Conservation (phyloP, 2,113 vertebrate species). For the Cyprinodon tularosa region DNA sequence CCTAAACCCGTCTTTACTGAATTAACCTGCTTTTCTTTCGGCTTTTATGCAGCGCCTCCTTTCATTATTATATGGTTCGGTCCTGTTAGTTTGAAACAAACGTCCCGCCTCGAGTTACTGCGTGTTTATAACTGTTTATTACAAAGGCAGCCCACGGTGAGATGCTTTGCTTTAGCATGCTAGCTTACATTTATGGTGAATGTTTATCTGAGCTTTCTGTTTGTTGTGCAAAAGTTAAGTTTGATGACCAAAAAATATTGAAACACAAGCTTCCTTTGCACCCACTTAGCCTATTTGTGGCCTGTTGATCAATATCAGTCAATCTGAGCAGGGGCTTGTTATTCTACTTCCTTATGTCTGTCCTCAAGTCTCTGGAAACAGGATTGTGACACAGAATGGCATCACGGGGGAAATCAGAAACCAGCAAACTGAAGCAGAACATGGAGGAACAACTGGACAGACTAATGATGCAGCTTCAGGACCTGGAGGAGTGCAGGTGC, state of each 20-base stretch:
- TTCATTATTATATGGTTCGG: not conserved
- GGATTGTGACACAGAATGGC: slow-evolving; percentile 81
- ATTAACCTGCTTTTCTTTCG: not conserved
- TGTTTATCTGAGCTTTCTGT: not conserved
- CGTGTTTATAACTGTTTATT: not conserved
- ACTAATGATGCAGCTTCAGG: slow-evolving; percentile 96
- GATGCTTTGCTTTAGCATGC: slow-evolving; percentile 29
- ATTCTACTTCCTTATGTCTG: not conserved
- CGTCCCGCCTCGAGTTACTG: not conserved
- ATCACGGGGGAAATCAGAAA: slow-evolving; percentile 94
- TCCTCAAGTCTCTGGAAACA: not conserved
- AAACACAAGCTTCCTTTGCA: not conserved
- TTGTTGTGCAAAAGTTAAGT: not conserved
- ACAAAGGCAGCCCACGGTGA: slow-evolving; percentile 46
- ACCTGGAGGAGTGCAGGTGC: slow-evolving; percentile 97
- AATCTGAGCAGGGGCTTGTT: not conserved
- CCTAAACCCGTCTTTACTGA: not conserved
- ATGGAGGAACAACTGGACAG: slow-evolving; percentile 97
- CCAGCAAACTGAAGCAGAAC: slow-evolving; percentile 93
- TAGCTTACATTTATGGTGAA: not conserved
- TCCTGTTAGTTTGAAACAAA: not conserved
- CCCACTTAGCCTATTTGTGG: not conserved
- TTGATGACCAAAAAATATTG: not conserved
- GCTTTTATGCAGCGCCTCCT: accelerated
- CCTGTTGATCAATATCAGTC: not conserved